Percentiles rank a stretch among this genome's conserved stretches.
Conservation (phyloP, 2,888 invertebrate species). For the Lacanobia oleracea region DNA sequence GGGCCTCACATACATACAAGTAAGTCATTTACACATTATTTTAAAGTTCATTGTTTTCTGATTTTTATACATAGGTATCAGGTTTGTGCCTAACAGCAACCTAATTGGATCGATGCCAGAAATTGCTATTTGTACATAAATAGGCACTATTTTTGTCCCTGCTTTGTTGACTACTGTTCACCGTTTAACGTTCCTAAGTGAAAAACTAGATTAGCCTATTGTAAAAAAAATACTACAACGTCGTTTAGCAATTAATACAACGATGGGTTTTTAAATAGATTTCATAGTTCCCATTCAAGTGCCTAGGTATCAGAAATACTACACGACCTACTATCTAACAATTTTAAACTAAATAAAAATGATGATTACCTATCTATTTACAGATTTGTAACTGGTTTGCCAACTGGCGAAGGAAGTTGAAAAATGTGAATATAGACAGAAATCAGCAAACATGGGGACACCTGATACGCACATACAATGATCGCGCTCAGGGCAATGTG, state of each 20-base stretch:
- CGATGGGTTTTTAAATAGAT: background rate
- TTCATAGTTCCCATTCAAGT: background rate
- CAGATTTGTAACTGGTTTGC: slow-evolving; percentile 96
- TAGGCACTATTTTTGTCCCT: slow-evolving; percentile 89
- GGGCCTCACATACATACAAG: slow-evolving; percentile 94
- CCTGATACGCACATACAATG: slow-evolving; percentile 93
- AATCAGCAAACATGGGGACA: slow-evolving; percentile 94
- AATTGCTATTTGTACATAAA: slow-evolving; percentile 89
- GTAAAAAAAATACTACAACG: background rate
- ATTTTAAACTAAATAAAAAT: background rate
- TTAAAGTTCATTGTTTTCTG: slow-evolving; percentile 59
- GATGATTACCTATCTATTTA: slow-evolving; percentile 62
- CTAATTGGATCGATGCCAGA: slow-evolving; percentile 87
- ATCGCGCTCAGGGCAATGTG: slow-evolving; percentile 94
- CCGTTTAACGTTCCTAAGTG: slow-evolving; percentile 65
- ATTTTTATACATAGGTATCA: slow-evolving; percentile 74
- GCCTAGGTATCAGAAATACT: too few species aligned
- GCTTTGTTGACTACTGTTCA: slow-evolving; percentile 82
- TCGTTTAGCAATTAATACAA: background rate
- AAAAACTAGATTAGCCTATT: slow-evolving; percentile 41
- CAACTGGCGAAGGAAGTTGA: slow-evolving; percentile 95
- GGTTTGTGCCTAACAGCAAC: slow-evolving; percentile 85
- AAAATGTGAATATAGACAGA: slow-evolving; percentile 93
- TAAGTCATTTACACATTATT: slow-evolving; percentile 76
- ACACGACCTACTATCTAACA: background rate